Conservation (phyloP, 2,888 invertebrate genomes). For the Deroplatys truncata region DNA sequence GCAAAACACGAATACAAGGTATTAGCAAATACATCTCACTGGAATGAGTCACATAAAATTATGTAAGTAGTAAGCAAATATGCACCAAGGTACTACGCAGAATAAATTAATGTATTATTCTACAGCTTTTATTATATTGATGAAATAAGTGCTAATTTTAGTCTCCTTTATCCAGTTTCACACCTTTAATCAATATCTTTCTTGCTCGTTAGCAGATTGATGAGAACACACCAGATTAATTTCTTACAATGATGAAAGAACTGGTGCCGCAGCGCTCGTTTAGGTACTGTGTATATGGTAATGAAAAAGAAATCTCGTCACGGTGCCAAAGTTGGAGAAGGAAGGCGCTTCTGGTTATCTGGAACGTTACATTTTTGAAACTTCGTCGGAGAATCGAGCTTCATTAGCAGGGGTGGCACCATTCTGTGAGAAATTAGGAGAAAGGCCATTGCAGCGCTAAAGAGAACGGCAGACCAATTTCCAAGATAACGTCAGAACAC, state of each 20-base stretch:
- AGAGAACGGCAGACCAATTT: not conserved
- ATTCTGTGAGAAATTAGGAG: not conserved
- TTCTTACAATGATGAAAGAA: not conserved
- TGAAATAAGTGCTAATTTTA: not conserved
- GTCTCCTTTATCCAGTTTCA: not conserved
- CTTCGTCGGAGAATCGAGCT: not conserved
- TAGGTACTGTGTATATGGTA: not conserved
- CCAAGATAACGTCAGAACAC: conserved; percentile 2
- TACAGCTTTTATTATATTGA: no score
- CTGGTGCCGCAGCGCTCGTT: not conserved
- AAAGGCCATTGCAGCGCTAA: not conserved
- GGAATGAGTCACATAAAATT: no score
- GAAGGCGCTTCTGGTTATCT: not conserved
- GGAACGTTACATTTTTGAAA: not conserved
- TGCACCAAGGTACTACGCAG: no score
- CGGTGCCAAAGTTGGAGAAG: not conserved
- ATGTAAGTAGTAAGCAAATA: no score
- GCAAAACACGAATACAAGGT: no score
- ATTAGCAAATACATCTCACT: no score
- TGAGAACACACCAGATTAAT: not conserved
- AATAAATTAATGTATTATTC: no score
- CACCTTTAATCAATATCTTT: not conserved
- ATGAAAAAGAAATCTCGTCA: not conserved
- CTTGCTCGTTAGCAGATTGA: not conserved
- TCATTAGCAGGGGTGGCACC: not conserved